Evolutionary conservation across 2,113 vertebrate species (phyloP).

Genomic region (Mustela nigripes): DNA sequence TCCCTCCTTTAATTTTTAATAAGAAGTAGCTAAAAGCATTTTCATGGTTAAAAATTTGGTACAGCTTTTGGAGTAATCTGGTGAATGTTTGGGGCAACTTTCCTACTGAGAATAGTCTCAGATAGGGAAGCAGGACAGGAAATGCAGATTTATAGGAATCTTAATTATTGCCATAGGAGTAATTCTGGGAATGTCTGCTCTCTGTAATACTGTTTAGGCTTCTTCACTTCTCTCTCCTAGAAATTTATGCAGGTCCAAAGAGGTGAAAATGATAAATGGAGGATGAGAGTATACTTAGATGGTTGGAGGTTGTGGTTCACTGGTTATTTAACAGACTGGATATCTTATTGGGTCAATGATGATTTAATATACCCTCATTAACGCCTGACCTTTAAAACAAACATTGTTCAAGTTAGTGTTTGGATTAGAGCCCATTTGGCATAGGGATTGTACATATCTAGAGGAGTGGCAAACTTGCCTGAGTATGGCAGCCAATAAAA

Average conservation of each 20-base stretch:
- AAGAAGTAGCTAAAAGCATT: neutral
- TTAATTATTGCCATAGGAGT: neutral
- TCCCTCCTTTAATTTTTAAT: neutral
- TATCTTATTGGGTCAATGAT: neutral
- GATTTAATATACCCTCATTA: slow-evolving; percentile 3
- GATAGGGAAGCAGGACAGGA: neutral
- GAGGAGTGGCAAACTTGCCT: neutral
- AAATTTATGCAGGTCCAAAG: neutral
- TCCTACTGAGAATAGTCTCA: neutral
- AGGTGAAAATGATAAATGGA: neutral
- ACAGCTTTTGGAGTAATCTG: neutral
- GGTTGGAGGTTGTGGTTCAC: neutral
- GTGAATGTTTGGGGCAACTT: neutral
- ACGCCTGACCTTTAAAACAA: slow-evolving; percentile 36
- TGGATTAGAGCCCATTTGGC: neutral
- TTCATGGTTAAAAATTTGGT: neutral
- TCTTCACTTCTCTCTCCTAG: neutral
- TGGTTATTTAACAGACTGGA: slow-evolving; percentile 23
- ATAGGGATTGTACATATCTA: neutral
- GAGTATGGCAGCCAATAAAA: neutral
- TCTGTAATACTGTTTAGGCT: neutral
- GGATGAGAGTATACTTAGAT: neutral
- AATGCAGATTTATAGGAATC: neutral
- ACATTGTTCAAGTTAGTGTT: neutral
- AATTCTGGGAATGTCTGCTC: neutral